Evolutionary conservation across 2,113 vertebrate species (phyloP), one percentile per base, ranked within the genome.

Genomic region (Catharus bicknelli): DNA sequence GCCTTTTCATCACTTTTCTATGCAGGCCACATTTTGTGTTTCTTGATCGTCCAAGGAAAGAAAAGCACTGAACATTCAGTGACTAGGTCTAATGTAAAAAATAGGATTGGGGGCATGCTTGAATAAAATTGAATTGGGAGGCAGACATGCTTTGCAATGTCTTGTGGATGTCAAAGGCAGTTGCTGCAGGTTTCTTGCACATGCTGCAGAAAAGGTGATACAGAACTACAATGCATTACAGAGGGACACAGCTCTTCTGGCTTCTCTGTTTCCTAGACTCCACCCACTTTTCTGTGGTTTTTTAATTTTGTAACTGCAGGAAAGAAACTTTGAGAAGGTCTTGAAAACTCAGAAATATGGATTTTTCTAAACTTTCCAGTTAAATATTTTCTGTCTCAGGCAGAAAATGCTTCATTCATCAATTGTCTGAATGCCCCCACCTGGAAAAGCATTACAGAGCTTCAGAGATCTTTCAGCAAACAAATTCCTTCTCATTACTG

Each of bases 381-480:
- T 94, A 92, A 95, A 95, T 86, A 95, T 94, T 93, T 94, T 62
- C 84, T 67, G 48, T 77, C 57, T 93, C 58, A 82, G 70, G 64
- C 43, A 94, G 83, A 85, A 95, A 94, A 63, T 1, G 7, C 68
- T 96, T 96, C 50, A 85, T 90, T 70, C 96, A 78, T 86, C 76
- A 57, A n/a, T 77, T 86, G 45, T 88, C 90, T 95, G 87, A 88
- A 94, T 96, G 91, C 67, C 87, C 94, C 93, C 90, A 96, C 94
- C 96, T 97, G 86, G 75, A 93, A 97, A 94, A 97, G 94, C 95
- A 96, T 94, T 95, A 97, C 88, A 93, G 94, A 97, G 92, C 90
- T 90, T 90, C 95, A 84, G 86, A 97, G 93, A 97, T 96, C 96
- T 96, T 96, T 97, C 94, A 97, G 83, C 96, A 97, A 97, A 97